Evolutionary conservation across 35 echinoderm and acorn worm species (phyloP).

Genomic region (Eucidaris tribuloides): DNA sequence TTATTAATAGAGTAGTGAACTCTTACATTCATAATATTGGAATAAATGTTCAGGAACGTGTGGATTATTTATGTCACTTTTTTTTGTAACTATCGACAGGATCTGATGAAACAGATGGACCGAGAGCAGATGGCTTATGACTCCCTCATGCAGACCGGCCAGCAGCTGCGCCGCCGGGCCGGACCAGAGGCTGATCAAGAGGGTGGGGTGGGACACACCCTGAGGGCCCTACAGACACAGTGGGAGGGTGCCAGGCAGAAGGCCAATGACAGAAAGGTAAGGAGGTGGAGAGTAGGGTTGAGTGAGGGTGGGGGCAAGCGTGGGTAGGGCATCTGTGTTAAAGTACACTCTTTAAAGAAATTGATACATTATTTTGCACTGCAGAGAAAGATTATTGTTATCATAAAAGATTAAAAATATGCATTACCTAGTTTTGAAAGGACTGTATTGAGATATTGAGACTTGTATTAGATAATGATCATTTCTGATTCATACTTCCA

Average conservation of each 20-base stretch:
- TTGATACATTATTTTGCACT: no score
- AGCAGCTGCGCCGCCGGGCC: slow-evolving; percentile 41
- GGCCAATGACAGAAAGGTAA: slow-evolving; percentile 86
- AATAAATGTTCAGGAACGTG: no score
- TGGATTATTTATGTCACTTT: no score
- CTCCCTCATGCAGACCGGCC: slow-evolving; percentile 55
- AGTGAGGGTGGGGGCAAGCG: no score
- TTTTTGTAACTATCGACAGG: no score
- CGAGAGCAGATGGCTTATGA: slow-evolving; percentile 56
- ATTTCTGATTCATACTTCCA: no score
- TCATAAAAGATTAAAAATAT: not conserved
- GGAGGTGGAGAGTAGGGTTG: not conserved
- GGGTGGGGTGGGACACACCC: slow-evolving; percentile 64
- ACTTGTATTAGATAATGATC: no score
- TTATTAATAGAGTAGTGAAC: no score
- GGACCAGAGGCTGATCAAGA: slow-evolving; percentile 71
- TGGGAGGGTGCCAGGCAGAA: slow-evolving; percentile 74
- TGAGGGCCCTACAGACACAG: slow-evolving; percentile 56
- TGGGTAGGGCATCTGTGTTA: no score
- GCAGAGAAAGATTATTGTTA: not conserved
- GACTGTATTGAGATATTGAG: not conserved
- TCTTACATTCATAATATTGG: no score
- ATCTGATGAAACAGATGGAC: slow-evolving; percentile 78
- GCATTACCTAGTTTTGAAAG: not conserved
- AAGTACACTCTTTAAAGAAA: no score